These are phyloP conservation scores for Pseudochaenichthys georgianus DNA, from an alignment of 2,797 vertebrate species.

Conservation along the genomic window DNA sequence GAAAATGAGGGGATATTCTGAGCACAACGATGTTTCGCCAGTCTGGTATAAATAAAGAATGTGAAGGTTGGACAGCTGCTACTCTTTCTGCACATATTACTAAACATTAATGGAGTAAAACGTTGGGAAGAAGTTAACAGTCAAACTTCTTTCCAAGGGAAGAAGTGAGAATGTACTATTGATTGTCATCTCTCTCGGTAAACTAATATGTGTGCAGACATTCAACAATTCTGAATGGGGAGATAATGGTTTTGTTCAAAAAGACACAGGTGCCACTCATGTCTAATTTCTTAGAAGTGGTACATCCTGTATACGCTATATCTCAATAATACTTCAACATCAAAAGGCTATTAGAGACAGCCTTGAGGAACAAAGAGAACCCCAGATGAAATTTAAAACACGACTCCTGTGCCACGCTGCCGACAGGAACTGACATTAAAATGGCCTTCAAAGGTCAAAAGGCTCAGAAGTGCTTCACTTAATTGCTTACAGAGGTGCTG, in stretches of 20 bases:
- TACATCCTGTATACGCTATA: background rate
- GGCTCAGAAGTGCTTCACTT: constrained; percentile 27
- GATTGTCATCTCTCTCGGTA: too few species aligned
- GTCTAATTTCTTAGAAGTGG: too few species aligned
- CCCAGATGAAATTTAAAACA: constrained; percentile 11
- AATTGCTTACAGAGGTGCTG: constrained; percentile 25
- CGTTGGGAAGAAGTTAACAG: background rate
- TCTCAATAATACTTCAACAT: constrained; percentile 1
- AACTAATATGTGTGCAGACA: too few species aligned
- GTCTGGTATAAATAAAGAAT: constrained; percentile 18
- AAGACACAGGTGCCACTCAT: too few species aligned
- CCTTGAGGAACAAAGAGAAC: constrained; percentile 20
- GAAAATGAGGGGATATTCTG: background rate
- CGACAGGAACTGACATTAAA: constrained; percentile 42
- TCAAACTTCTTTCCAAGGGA: background rate
- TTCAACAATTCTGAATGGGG: too few species aligned
- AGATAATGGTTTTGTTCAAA: too few species aligned
- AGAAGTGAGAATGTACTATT: too few species aligned
- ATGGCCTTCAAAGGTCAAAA: constrained; percentile 47
- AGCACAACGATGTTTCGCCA: background rate
- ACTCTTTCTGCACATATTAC: background rate
- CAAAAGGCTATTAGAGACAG: background rate
- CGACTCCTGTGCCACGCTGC: constrained; percentile 24
- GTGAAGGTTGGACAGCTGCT: background rate
- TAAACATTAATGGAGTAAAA: background rate